These are phyloP conservation scores for Heliothis peltigera DNA, from an alignment of 2,888 invertebrate species.

Conservation along the genomic window DNA sequence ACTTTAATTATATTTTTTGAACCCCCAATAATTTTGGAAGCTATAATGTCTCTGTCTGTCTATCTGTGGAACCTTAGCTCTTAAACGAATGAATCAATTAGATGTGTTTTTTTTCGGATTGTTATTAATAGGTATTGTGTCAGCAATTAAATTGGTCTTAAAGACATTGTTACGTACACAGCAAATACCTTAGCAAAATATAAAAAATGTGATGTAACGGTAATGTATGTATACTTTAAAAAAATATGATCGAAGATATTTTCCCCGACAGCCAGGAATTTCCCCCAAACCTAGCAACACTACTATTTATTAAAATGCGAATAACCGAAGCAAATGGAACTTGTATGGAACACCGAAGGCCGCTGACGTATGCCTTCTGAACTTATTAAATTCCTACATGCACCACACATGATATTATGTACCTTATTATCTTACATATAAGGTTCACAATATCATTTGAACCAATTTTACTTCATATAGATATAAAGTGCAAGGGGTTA, in stretches of 20 bases:
- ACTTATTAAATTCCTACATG: conserved; percentile 63
- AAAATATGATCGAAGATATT: too few species aligned
- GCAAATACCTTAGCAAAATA: too few species aligned
- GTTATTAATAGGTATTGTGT: too few species aligned
- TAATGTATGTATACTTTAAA: too few species aligned
- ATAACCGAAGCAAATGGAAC: conserved; percentile 64
- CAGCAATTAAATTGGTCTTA: too few species aligned
- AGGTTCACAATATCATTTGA: conserved; percentile 1
- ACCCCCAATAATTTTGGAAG: too few species aligned
- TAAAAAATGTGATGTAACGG: too few species aligned
- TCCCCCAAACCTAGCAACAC: conserved; percentile 61
- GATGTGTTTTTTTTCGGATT: too few species aligned
- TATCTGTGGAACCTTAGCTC: too few species aligned
- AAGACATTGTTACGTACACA: too few species aligned
- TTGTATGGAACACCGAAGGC: conserved; percentile 70
- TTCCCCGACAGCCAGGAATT: conserved; percentile 17
- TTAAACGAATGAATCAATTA: too few species aligned
- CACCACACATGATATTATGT: conserved; percentile 24
- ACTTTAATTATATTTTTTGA: background rate
- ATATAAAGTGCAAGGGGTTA: conserved; percentile 3
- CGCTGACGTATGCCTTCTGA: conserved; percentile 60
- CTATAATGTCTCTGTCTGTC: too few species aligned
- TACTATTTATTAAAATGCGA: conserved; percentile 65
- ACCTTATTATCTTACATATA: background rate
- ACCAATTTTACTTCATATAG: background rate